phyloP scores from a whole-genome alignment of 2,888 invertebrate genomes.

The Pristionchus arcanus region DNA sequence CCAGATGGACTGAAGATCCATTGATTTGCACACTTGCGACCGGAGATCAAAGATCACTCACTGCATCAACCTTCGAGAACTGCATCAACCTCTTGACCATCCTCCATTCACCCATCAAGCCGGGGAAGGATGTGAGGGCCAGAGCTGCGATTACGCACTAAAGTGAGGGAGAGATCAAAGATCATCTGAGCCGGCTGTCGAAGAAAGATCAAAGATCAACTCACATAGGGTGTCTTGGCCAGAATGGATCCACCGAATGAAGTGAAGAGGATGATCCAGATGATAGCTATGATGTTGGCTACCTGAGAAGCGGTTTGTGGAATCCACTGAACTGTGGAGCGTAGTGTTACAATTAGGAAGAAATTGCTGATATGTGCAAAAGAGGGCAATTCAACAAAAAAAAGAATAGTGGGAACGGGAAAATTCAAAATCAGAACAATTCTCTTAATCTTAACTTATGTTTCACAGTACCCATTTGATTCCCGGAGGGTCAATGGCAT shows the following conservation, averaged over 20 bases:
- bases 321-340: no score
- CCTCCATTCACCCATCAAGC: conserved; percentile 33
- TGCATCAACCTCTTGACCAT: not conserved
- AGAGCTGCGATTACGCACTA: conserved; percentile 52
- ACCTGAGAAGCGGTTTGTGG: not conserved
- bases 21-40: not conserved
- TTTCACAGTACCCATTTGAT: not conserved
- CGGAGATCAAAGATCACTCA: conserved; percentile 46
- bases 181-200: not conserved
- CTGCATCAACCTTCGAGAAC: conserved; percentile 36
- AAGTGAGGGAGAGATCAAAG: conserved; percentile 16
- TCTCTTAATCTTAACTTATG: no score
- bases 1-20: conserved; percentile 46
- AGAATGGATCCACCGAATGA: conserved; percentile 53
- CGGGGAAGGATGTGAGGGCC: conserved; percentile 53
- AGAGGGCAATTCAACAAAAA: no score
- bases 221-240: conserved; percentile 44
- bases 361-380: no score
- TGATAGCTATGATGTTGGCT: conserved; percentile 42
- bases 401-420: no score
- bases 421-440: no score
- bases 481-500: no score
- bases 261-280: conserved; percentile 44
- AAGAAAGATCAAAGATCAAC: not conserved
- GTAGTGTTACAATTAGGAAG: no score